Evolutionary conservation across 2,113 vertebrate species (phyloP), one percentile per base, ranked within the genome.

Genomic region (Chaenocephalus aceratus): DNA sequence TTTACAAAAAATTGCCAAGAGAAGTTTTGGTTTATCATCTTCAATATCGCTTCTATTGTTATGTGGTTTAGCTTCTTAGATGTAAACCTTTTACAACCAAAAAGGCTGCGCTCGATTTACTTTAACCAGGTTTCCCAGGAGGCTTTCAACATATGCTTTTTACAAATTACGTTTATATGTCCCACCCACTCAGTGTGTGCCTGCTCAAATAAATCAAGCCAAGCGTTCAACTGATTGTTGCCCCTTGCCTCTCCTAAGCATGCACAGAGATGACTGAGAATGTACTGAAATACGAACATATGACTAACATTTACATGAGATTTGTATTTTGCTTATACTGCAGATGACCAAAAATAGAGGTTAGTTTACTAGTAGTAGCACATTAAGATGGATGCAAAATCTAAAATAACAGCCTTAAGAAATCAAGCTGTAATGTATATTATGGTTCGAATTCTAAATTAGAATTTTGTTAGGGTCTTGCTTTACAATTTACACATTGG

Each of bases 111-210:
- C 44, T 52, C 63, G 52, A 66, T 69, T 65, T 65, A 53, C 63
- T 77, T 62, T 58, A 74, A 13, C 30, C 72, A 85, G 57, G 57
- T 77, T 79, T 82, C 59, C 53, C 41, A 61, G 66, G 71, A 59
- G 44, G 23, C 58, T 72, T n/a, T 69, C 58, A 69, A 68, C 66
- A n/a, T 63, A 49, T 61, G 74, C 67, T 54, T 83, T 41, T 84
- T 76, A 81, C 61, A 59, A 77, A 77, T 70, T 15, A 84, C 75
- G 73, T 81, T 77, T 81, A 84, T 84, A 63, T 64, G 78, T 81
- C 75, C 78, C 87, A 79, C 84, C 71, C 75, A 67, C 80, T 49
- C 75, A 52, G 75, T 48, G 75, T 48, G 66, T 58, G 71, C 34
- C 62, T 81, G 77, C 65, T 72, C 3, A 81, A 84, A 82, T 82